Evolutionary conservation across 2,888 invertebrate species (phyloP).

Genomic region (Cryptops parisi): DNA sequence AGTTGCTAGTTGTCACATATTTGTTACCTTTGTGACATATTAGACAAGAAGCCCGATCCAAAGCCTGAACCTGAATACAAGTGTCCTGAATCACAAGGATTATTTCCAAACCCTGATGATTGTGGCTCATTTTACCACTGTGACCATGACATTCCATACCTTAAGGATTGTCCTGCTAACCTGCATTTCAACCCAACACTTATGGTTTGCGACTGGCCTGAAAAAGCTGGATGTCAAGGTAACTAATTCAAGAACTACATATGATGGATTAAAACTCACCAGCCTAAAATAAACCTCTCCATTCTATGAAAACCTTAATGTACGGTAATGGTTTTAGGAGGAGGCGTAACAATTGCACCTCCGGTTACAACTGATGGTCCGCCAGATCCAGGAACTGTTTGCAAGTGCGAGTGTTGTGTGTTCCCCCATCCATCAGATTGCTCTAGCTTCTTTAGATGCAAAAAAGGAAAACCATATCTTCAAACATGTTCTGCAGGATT

Average conservation of each 20-base stretch:
- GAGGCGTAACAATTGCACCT: not conserved
- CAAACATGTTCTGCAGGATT: constrained; percentile 12
- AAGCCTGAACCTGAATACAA: not conserved
- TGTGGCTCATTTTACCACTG: constrained; percentile 7
- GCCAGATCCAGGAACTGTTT: not conserved
- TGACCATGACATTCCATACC: constrained; percentile 6
- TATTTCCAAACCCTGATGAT: not conserved
- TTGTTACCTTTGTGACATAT: too few species aligned
- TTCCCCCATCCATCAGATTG: not conserved
- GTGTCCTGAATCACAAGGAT: not conserved
- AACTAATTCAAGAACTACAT: too few species aligned
- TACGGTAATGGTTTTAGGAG: too few species aligned
- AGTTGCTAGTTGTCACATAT: too few species aligned
- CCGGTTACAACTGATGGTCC: not conserved
- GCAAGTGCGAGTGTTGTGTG: not conserved
- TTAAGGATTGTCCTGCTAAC: constrained; percentile 14
- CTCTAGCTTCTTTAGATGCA: not conserved
- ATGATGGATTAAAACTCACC: too few species aligned
- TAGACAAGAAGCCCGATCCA: not conserved
- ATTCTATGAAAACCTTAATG: too few species aligned
- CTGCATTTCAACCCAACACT: constrained; percentile 15
- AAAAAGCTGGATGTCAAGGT: constrained; percentile 9
- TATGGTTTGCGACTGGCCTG: constrained; percentile 18
- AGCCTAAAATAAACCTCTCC: too few species aligned
- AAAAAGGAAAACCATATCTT: not conserved